Percentiles rank a stretch among this genome's conserved stretches.
Conservation (phyloP, 2,888 invertebrate species). For the Mantis religiosa region DNA sequence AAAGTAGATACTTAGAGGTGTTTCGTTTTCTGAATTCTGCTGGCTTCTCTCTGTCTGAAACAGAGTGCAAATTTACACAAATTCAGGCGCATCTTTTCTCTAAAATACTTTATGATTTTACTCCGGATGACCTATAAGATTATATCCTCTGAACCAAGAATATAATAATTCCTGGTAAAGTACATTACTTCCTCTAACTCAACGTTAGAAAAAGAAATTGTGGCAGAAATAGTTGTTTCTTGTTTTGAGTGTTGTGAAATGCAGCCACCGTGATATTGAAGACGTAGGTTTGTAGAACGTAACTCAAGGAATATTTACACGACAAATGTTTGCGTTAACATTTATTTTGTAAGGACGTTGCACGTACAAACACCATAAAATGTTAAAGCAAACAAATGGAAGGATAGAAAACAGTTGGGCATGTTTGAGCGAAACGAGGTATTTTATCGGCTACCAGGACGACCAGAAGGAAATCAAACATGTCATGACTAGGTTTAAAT, state of each 20-base stretch:
- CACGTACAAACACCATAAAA: background rate
- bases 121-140: too few relatives aligned
- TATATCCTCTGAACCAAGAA: too few relatives aligned
- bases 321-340: background rate
- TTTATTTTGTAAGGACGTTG: background rate
- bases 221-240: background rate
- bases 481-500: background rate
- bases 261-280: background rate
- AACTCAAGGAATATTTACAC: background rate
- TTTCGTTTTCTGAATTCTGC: too few relatives aligned
- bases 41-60: too few relatives aligned
- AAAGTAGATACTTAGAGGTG: too few relatives aligned
- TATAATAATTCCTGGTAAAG: too few relatives aligned
- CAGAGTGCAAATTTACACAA: too few relatives aligned
- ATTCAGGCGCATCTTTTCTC: too few relatives aligned
- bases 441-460: background rate
- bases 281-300: background rate
- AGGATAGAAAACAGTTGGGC: background rate
- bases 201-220: too few relatives aligned
- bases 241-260: background rate
- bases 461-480: background rate
- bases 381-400: background rate
- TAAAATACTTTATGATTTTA: too few relatives aligned
- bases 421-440: background rate
- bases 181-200: too few relatives aligned